These are phyloP conservation scores for Enteromius fasciolatus DNA, from an alignment of 2,797 vertebrate genomes.

Conservation along the genomic window DNA sequence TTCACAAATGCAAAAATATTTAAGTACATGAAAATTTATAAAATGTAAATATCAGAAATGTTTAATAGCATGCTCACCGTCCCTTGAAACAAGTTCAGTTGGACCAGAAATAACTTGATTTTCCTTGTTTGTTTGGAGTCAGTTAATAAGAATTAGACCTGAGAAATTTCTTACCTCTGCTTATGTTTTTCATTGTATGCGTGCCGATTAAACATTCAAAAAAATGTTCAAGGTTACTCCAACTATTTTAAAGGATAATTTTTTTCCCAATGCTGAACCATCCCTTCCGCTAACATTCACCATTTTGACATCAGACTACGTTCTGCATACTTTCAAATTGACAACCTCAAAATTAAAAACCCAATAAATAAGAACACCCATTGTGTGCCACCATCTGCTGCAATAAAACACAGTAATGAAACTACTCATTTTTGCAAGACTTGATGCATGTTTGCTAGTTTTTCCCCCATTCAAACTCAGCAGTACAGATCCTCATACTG, in stretches of 20 bases:
- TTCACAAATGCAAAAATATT: slow-evolving; percentile 43
- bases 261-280: not conserved
- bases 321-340: not conserved
- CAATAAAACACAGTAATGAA: not conserved
- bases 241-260: not conserved
- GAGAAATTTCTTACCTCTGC: not conserved
- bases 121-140: slow-evolving; percentile 7
- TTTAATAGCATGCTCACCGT: slow-evolving; percentile 49
- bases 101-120: not conserved
- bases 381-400: slow-evolving; percentile 19
- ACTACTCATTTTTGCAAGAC: not conserved
- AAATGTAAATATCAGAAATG: slow-evolving; percentile 5
- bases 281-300: not conserved
- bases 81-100: slow-evolving; percentile 23
- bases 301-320: not conserved
- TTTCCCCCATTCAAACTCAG: not conserved
- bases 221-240: not conserved
- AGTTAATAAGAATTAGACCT: no score
- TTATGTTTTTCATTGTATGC: not conserved
- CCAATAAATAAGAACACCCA: slow-evolving; percentile 3
- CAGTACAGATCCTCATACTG: not conserved
- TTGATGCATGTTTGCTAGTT: not conserved
- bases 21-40: not conserved
- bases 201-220: not conserved
- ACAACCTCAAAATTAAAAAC: not conserved